Conservation (phyloP, 1,140 invertebrate genomes). For the Eumeta japonica region DNA sequence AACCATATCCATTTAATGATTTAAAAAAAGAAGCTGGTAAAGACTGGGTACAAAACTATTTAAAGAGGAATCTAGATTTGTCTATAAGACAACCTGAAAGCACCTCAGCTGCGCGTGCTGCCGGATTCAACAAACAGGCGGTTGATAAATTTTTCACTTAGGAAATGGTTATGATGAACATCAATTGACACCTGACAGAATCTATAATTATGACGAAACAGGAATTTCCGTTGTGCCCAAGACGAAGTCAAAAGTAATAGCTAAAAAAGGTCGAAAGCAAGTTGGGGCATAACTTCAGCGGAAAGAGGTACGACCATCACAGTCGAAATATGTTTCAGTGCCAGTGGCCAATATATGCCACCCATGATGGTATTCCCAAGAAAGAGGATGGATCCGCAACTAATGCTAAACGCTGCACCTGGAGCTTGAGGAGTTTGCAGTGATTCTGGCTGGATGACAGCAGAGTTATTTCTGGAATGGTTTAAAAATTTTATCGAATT, state of each 20-base stretch:
- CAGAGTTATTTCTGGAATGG: constrained; percentile 24
- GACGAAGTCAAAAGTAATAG: constrained; percentile 26
- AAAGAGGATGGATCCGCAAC: constrained; percentile 18
- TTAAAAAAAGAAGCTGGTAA: constrained; percentile 19
- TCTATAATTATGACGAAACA: constrained; percentile 35
- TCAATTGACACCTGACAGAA: constrained; percentile 19
- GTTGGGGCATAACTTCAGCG: constrained; percentile 19
- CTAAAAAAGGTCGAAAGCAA: constrained; percentile 25
- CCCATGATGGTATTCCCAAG: constrained; percentile 24
- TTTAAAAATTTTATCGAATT: constrained; percentile 27
- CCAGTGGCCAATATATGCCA: no score
- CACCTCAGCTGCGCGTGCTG: no score
- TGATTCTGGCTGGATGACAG: constrained; percentile 23
- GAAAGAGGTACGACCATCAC: constrained; percentile 30
- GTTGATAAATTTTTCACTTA: no score
- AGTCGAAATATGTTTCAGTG: constrained; percentile 31
- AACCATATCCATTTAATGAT: constrained; percentile 1
- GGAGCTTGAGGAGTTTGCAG: constrained; percentile 17
- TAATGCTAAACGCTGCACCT: constrained; percentile 19
- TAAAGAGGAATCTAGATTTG: no score
- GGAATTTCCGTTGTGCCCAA: constrained; percentile 36
- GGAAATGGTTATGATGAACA: constrained; percentile 17
- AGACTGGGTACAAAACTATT: no score
- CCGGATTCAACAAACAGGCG: no score
- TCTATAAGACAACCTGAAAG: no score